Base-by-base conservation (phyloP, 2,888 invertebrate species). In the Orthonevra nobilis region DNA sequence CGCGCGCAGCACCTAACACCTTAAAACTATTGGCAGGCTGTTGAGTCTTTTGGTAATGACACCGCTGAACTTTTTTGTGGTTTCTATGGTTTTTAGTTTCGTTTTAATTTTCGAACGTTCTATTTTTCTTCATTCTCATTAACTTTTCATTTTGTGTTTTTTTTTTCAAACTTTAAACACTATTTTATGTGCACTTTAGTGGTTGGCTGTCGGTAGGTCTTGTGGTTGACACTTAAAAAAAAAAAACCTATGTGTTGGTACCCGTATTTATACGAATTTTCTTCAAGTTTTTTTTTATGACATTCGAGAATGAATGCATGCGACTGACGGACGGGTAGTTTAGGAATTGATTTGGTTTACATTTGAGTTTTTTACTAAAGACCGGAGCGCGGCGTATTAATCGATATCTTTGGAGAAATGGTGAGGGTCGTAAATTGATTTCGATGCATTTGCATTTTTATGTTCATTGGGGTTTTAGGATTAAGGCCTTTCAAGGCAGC, bases 251-350 rank as follows among this genome's bases (percentile, higher is more conserved):
- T n/a, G n/a, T n/a, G n/a, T n/a, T n/a, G n/a, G n/a, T n/a, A n/a
- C n/a, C n/a, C n/a, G n/a, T n/a, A n/a, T n/a, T n/a, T n/a, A n/a
- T n/a, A n/a, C n/a, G n/a, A n/a, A n/a, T n/a, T n/a, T n/a, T n/a
- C n/a, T n/a, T n/a, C n/a, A n/a, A n/a, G n/a, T 44, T 60, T 3
- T 4, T 44, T 34, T 46, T 32, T 23, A 38, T 61, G 46, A 28
- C 48, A 48, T 48, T 48, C 42, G 60, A 46, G 46, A 60, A 46
- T 61, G 60, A 23, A 48, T 38, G 61, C 60, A 46, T 34, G 44
- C 46, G 60, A 10, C n/a, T n/a, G 19, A n/a, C n/a, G n/a, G n/a
- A n/a, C 56, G 32, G 46, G 60, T 48, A 48, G 61, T 48, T 61
- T n/a, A n/a, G n/a, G n/a, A 40, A 30, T 30, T 32, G 58, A 28